Evolutionary conservation across 2,888 invertebrate species (phyloP), one percentile per base, ranked within the genome.

Genomic region (Sarcophaga variegata): DNA sequence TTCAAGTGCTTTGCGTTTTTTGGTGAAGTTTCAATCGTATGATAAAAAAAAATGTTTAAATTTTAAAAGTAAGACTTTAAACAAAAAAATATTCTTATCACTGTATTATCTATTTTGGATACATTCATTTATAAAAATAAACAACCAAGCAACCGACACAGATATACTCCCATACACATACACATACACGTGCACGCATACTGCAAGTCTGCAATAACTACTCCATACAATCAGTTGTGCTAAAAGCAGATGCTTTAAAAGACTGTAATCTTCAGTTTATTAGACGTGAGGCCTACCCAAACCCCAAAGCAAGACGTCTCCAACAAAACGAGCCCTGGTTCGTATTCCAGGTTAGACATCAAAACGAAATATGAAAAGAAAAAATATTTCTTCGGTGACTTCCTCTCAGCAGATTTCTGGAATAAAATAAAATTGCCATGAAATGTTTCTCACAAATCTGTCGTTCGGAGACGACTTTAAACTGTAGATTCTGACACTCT

Each of bases 91-190:
- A 8, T 10, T 37, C 90, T 92, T 92, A 92, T 92, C 92, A 92
- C 89, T 89, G 88, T 89, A 89, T 91, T 92, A 92, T 92, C 91
- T 91, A 88, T 83, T 83, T 91, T 91, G 92, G 92, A 91, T 90
- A 92, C 92, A 92, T 92, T 92, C 92, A 91, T 92, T 91, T 91
- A 91, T 90, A 88, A 89, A 88, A 89, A 82, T 85, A 89, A 87
- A 89, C 85, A 89, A 88, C 81, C 79, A 67, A 83, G 67, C 76
- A 78, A 77, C 63, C 37, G 14, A 78, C 49, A 71, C 47, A 72
- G 37, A 37, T 14, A 62, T 27, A 62, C 63, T 63, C 54, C 45
- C 72, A n/a, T 12, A 59, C 66, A 62, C 37, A 59, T 63, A n/a
- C 17, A 22, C 20, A 22, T 22, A 22, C 22, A 72, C 45, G 60